Conservation (phyloP, 2,888 invertebrate genomes). For the Stratiomys singularior region DNA sequence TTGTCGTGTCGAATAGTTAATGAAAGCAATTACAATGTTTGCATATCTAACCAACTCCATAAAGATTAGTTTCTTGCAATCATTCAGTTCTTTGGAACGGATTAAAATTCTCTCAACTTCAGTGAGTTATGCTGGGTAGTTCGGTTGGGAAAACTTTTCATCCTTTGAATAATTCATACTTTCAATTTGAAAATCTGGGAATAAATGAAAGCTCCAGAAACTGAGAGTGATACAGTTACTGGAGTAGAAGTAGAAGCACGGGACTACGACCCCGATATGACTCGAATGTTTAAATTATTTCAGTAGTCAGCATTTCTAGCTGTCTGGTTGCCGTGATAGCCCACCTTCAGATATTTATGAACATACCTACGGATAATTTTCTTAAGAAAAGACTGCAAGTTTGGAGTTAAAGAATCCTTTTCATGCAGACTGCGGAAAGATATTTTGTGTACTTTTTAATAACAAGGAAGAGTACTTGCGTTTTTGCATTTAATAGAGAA, state of each 20-base stretch:
- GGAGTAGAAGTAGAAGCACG: background rate
- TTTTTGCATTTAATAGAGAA: background rate
- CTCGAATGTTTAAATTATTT: background rate
- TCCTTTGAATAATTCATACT: constrained; percentile 50
- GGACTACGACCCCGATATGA: background rate
- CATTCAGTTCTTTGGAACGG: constrained; percentile 1
- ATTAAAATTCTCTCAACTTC: constrained; percentile 15
- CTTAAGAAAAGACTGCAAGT: too few relatives aligned
- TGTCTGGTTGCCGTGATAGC: background rate
- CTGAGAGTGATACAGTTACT: constrained; percentile 4
- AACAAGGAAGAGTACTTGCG: constrained; percentile 37
- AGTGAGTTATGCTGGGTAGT: constrained; percentile 24
- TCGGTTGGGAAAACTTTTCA: constrained; percentile 34
- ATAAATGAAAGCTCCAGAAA: background rate
- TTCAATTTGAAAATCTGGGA: constrained; percentile 29
- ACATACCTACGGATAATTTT: too few relatives aligned
- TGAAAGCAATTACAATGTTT: constrained; percentile 37
- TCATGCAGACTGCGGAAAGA: too few relatives aligned
- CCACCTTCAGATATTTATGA: constrained; percentile 35
- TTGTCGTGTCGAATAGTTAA: background rate
- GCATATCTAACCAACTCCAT: background rate
- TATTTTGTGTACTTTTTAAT: too few relatives aligned
- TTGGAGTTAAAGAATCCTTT: too few relatives aligned
- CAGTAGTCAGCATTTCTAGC: background rate
- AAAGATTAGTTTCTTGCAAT: constrained; percentile 5